Conservation (phyloP, 2,888 invertebrate genomes). For the Drosophila kokeensis region DNA sequence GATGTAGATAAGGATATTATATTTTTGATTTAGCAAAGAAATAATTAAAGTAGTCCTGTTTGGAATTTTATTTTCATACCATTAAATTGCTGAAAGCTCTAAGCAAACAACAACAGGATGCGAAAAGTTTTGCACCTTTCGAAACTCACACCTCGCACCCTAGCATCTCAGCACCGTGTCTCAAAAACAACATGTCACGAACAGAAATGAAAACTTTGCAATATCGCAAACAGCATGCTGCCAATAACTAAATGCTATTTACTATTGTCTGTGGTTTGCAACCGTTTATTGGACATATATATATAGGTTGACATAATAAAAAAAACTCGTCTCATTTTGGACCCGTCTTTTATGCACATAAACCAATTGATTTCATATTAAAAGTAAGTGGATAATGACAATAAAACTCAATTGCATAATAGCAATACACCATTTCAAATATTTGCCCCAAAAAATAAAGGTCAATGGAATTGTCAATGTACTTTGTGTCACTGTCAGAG, state of each 20-base stretch:
- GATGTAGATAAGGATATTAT: neutral
- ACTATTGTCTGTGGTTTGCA: neutral
- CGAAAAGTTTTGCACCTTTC: slow-evolving; percentile 39
- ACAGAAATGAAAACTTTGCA: slow-evolving; percentile 53
- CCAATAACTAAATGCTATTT: neutral
- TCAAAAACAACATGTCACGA: slow-evolving; percentile 6
- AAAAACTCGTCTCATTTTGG: neutral
- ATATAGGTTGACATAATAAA: neutral
- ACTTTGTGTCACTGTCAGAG: slow-evolving; percentile 8
- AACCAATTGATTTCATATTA: neutral
- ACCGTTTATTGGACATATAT: neutral
- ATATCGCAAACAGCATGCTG: slow-evolving; percentile 58
- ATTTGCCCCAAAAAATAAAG: slow-evolving; percentile 1
- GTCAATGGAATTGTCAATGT: neutral
- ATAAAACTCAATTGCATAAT: neutral
- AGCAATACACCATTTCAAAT: neutral
- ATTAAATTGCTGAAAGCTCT: slow-evolving; percentile 18
- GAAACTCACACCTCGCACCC: slow-evolving; percentile 29
- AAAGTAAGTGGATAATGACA: slow-evolving; percentile 9
- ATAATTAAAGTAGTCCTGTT: slow-evolving; percentile 11
- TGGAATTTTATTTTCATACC: slow-evolving; percentile 6
- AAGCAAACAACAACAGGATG: slow-evolving; percentile 38
- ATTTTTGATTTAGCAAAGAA: neutral
- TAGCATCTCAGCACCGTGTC: neutral
- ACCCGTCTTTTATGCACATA: neutral